Percentiles rank a stretch among this genome's conserved stretches.
phyloP scores from a whole-genome alignment of 2,797 vertebrate genomes.

The Thamnophis elegans region DNA sequence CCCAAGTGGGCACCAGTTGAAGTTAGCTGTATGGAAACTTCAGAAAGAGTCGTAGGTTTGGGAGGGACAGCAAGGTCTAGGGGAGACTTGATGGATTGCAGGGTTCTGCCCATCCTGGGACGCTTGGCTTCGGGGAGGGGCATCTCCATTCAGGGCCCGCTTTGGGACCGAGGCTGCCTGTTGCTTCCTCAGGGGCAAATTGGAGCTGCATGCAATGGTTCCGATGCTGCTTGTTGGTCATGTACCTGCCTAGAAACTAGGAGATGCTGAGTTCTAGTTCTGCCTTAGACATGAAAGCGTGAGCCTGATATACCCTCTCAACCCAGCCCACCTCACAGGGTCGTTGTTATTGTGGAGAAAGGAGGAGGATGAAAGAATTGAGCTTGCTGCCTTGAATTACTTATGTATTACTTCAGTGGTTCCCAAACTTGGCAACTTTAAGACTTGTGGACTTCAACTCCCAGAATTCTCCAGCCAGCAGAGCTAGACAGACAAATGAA shows the following conservation, averaged over 20 bases:
- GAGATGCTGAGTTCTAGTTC: not conserved
- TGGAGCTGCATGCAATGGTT: not conserved
- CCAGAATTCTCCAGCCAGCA: no score
- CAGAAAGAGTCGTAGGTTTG: not conserved
- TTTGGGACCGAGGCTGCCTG: not conserved
- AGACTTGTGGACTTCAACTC: no score
- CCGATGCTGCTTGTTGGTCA: not conserved
- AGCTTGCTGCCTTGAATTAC: not conserved
- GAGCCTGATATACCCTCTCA: not conserved
- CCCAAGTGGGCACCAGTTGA: not conserved
- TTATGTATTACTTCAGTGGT: no score
- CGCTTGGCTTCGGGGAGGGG: not conserved
- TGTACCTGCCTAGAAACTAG: not conserved
- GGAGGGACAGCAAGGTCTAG: not conserved
- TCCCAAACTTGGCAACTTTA: no score
- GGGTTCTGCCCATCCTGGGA: not conserved
- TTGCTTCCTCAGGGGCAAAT: not conserved
- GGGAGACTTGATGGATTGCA: not conserved
- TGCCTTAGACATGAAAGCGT: not conserved
- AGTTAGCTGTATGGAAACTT: not conserved
- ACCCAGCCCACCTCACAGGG: not conserved
- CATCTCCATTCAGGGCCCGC: not conserved
- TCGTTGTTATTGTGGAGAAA: not conserved
- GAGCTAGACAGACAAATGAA: no score
- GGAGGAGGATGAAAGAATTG: not conserved